phyloP scores from a whole-genome alignment of 2,113 vertebrate species.

The Mus pahari region DNA sequence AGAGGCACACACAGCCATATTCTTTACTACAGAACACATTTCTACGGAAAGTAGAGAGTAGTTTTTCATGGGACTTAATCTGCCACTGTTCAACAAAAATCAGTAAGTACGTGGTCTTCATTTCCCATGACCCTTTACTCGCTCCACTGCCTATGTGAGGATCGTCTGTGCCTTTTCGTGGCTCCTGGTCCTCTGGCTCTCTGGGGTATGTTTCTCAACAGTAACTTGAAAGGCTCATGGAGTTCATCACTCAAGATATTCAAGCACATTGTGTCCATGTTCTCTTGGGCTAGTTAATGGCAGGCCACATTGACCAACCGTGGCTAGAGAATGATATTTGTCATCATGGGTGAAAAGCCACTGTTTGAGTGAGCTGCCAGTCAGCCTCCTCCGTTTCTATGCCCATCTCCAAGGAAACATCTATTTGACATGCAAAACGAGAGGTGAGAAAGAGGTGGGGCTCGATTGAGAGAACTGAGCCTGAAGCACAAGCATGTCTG shows the following conservation, averaged over 20 bases:
- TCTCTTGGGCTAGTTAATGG: constrained; percentile 4
- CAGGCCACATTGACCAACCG: constrained; percentile 23
- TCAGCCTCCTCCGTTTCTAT: constrained; percentile 12
- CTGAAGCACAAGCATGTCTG: background rate
- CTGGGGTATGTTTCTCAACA: constrained; percentile 1
- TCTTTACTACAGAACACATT: constrained; percentile 32
- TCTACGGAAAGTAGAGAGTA: constrained; percentile 50
- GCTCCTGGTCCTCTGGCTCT: background rate
- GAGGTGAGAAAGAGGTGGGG: background rate
- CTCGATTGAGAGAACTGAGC: background rate
- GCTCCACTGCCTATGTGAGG: background rate
- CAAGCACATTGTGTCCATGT: background rate
- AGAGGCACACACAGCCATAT: background rate
- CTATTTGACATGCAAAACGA: background rate
- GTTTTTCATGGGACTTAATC: constrained; percentile 18
- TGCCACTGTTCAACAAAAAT: background rate
- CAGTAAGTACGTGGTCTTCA: background rate
- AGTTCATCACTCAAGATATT: constrained; percentile 22
- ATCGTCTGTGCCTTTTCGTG: background rate
- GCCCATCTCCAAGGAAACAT: constrained; percentile 57
- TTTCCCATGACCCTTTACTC: background rate
- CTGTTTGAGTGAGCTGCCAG: background rate
- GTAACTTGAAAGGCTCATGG: background rate
- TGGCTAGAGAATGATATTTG: constrained; percentile 24
- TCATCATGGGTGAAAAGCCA: background rate